phyloP scores from a whole-genome alignment of 2,797 vertebrate genomes.

The Pantherophis alleghaniensis region DNA sequence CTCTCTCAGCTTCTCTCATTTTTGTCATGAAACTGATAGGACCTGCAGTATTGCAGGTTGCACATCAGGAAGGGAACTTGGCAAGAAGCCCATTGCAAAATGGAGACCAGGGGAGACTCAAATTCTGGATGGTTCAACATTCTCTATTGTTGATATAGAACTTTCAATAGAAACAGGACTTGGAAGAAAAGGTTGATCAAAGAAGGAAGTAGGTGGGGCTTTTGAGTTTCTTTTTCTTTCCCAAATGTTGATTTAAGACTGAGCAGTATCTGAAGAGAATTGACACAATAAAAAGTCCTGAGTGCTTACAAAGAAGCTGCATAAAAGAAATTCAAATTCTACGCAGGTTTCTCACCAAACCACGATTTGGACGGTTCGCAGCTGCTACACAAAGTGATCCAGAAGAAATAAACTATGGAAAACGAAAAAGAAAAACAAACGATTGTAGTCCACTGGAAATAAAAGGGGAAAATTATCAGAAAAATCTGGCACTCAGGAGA shows the following conservation, averaged over 20 bases:
- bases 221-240: not conserved
- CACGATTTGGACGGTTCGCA: no score
- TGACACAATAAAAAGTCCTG: not conserved
- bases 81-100: not conserved
- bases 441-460: no score
- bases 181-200: not conserved
- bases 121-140: not conserved
- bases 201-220: not conserved
- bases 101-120: not conserved
- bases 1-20: not conserved
- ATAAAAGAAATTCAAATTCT: no score
- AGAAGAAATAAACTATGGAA: no score
- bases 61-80: not conserved
- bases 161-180: not conserved
- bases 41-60: not conserved
- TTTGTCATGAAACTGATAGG: not conserved
- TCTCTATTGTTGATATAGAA: not conserved
- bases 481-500: no score
- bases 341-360: no score
- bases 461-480: no score
- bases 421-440: no score
- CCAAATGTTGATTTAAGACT: not conserved
- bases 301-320: no score
- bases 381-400: no score
- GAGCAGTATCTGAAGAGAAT: not conserved